Evolutionary conservation across 2,797 vertebrate genomes (phyloP), one percentile per base, ranked within the genome.

Genomic region (Heliangelus exortis): DNA sequence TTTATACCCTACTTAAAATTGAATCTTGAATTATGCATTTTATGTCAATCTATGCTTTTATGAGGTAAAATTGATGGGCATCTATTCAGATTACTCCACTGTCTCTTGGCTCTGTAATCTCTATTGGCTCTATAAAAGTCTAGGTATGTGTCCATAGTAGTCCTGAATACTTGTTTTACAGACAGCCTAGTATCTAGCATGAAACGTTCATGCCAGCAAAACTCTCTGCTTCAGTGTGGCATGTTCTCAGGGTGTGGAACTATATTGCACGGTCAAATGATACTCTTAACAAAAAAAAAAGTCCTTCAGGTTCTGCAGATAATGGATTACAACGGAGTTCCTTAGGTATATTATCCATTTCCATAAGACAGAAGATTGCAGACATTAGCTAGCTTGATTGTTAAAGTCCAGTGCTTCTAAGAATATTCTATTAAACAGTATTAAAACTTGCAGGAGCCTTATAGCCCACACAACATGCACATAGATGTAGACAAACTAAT

Each of bases 231-330:
- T 79, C 31, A 8, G 39, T 61, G 45, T 91, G 85, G 87, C 33
- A 39, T 65, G 58, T 29, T 95, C 93, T 71, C 84, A 87, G 84
- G 80, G 41, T 63, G 71, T 43, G 18, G 90, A 89, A 74, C n/a
- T 10, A 84, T 94, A 94, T 93, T 92, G 31, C 41, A 78, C 48
- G 79, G 54, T 51, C 39, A 57, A 90, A 92, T 87, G 63, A 87
- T 63, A 87, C 26, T 89, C 74, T 50, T 39, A 82, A 79, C 13
- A 16, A 91, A 95, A 87, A 91, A 95, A 84, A 50, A 48, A 39
- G 21, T 80, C 86, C 62, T 95, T 86, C 88, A 73, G 55, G 59
- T 96, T 84, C 77, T 81, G 45, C 51, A 84, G 76, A 91, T 84
- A 95, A 91, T 69, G 59, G 39, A 76, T 95, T 82, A 84, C 59